Base-by-base conservation (phyloP, 2,113 vertebrate genomes). In the Lethenteron reissneri region DNA sequence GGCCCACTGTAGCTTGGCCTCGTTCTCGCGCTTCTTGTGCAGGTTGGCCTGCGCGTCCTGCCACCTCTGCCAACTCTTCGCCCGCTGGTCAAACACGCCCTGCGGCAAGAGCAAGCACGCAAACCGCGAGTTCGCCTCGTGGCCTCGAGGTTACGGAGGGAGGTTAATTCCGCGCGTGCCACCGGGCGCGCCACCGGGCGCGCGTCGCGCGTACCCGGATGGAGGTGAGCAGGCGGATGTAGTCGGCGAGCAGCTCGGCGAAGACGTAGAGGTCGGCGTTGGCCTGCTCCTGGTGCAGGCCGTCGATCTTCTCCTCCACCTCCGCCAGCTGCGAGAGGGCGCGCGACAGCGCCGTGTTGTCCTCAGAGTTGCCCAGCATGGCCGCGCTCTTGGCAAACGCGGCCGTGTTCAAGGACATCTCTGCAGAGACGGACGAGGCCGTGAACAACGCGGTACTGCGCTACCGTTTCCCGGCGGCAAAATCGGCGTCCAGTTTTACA, bases 51-150 rank as follows among this genome's bases (percentile, higher is more conserved):
- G 91, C 74, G 85, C 85, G 77, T 97, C 92, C 81, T 99, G 92
- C 90, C 91, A 96, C 75, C 89, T 95, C 78, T 90, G 88, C 92
- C 94, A 99, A 71, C 88, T 89, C 81, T 95, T 95, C 83, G 92
- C 89, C 60, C 87, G 83, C 75, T 97, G 89, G 77, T 97, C 94
- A 77, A 99, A 96, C 68, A 97, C 87, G 74, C 83, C 86, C 88
- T 97, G 58, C 3, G 68, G 75, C 60, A 57, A 77, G 0, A 75
- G 69, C 41, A 5, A 68, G 71, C 41, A 41, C 6, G 5, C 41
- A 41, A 41, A 41, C 41, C 7, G 41, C 6, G 41, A 41, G 41
- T 41, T 41, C 41, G 41, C 41, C 41, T 41, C 6, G 41, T 7
- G 41, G 41, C 41, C 41, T 41, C 41, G 41, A 41, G 41, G 41